Evolutionary conservation across 2,113 vertebrate species (phyloP).

Genomic region (western clawed frog (Xenopus tropicalis)): UCB_Xtro_10.0 CM004446.2:77524001-77524500

Average conservation of each 20-base stretch:
- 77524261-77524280: no score
- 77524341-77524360: background rate
- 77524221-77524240: background rate
- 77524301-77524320: no score
- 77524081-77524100: conserved; percentile 57
- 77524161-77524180: conserved; percentile 34
- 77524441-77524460: conserved; percentile 77
- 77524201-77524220: no score
- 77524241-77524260: background rate
- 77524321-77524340: no score
- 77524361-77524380: conserved; percentile 69
- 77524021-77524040: conserved; percentile 72
- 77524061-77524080: conserved; percentile 63
- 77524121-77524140: conserved; percentile 73
- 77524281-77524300: no score
- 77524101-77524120: conserved; percentile 69
- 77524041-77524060: conserved; percentile 74
- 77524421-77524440: conserved; percentile 73
- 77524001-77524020: conserved; percentile 80
- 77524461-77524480: conserved; percentile 62
- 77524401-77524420: conserved; percentile 60
- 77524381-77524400: conserved; percentile 73
- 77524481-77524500: conserved; percentile 65
- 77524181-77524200: no score
- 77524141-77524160: conserved; percentile 69